phyloP scores from a whole-genome alignment of 2,888 invertebrate species.

The Eremobia ochroleuca region DNA sequence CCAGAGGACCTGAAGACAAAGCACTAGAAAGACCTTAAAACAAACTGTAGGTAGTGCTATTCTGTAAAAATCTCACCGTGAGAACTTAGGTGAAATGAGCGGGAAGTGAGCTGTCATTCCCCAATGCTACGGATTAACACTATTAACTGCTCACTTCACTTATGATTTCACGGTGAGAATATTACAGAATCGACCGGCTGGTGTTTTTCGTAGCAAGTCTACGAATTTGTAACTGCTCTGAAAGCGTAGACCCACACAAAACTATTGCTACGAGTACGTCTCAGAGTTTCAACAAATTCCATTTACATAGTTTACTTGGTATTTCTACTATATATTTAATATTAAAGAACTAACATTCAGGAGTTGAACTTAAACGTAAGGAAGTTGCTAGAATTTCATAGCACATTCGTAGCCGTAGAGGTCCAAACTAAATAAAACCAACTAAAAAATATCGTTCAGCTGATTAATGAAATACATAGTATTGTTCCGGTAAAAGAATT shows the following conservation, averaged over 20 bases:
- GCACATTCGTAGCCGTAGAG: slow-evolving; percentile 27
- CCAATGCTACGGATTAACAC: too few relatives aligned
- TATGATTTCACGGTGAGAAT: too few relatives aligned
- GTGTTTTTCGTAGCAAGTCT: slow-evolving; percentile 4
- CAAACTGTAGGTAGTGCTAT: too few relatives aligned
- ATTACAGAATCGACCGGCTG: too few relatives aligned
- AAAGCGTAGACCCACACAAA: neutral
- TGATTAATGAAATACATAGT: neutral
- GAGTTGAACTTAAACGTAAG: neutral
- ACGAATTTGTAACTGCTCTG: slow-evolving; percentile 17
- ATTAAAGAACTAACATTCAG: neutral
- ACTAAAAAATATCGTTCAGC: neutral
- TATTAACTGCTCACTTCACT: too few relatives aligned
- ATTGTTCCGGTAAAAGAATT: neutral
- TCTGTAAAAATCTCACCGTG: too few relatives aligned
- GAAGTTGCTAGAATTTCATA: slow-evolving; percentile 14
- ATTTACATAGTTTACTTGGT: neutral
- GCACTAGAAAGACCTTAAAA: neutral
- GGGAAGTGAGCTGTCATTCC: too few relatives aligned
- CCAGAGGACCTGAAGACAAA: neutral
- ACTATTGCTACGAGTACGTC: neutral
- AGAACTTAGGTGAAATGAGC: too few relatives aligned
- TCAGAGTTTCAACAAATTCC: neutral
- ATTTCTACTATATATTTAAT: neutral
- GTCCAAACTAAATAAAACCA: too few relatives aligned